Percentiles rank a stretch among this genome's conserved stretches.
These are phyloP conservation scores for Habrosyne pyritoides DNA, from an alignment of 2,888 invertebrate genomes.

Conservation along the genomic window DNA sequence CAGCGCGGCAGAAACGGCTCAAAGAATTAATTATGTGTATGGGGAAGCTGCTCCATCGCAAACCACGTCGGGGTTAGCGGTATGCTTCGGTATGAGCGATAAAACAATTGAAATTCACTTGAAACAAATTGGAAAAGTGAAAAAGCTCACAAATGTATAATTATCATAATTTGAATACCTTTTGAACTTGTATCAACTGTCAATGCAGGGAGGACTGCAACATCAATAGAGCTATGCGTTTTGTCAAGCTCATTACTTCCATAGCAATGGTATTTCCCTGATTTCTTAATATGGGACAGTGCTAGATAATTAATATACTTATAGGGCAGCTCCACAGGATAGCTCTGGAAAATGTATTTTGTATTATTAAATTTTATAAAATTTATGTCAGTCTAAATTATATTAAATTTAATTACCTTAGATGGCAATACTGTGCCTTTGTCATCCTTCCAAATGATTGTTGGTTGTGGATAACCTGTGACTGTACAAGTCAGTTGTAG, in stretches of 20 bases:
- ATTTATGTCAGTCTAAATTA: too few relatives aligned
- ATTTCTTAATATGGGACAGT: neutral
- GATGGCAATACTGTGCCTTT: neutral
- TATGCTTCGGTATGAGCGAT: too few relatives aligned
- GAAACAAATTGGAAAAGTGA: too few relatives aligned
- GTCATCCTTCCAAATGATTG: neutral
- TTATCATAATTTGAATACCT: neutral
- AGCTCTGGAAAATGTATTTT: neutral
- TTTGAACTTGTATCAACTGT: neutral
- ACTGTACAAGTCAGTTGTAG: neutral
- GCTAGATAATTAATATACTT: conserved; percentile 1
- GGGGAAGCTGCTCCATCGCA: too few relatives aligned
- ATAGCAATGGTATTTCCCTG: neutral
- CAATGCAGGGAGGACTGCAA: neutral
- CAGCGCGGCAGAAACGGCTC: too few relatives aligned
- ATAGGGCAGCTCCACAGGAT: neutral
- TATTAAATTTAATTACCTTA: neutral
- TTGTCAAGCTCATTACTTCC: neutral
- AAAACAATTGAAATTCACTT: too few relatives aligned
- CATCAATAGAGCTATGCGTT: neutral
- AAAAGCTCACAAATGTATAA: too few relatives aligned
- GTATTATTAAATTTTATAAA: too few relatives aligned
- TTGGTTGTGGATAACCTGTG: conserved; percentile 1
- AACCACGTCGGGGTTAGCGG: too few relatives aligned
- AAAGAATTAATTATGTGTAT: too few relatives aligned